Base-by-base conservation (phyloP, 2,113 vertebrate species). In the Penelope pileata region DNA sequence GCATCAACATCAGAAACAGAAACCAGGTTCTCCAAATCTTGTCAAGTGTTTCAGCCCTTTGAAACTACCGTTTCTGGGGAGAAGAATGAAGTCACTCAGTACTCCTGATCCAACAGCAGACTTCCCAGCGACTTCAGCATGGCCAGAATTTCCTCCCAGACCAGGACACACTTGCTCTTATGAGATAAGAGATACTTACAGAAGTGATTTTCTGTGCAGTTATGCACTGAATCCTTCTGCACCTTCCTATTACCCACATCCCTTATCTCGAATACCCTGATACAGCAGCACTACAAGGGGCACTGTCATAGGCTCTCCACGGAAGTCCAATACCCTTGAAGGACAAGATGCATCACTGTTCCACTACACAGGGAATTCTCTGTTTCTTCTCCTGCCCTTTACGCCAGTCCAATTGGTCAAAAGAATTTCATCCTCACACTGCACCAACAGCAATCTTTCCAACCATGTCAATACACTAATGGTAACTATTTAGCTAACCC, bases 221-320 rank as follows among this genome's bases (percentile, higher is more conserved):
- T 74, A 29, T 7, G 82, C 90, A 89, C 88, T 93, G 87, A 90
- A 90, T 53, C 70, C 54, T 91, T 91, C 40, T 32, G 47, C 40
- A 93, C 68, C 83, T 77, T 63, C 29, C 42, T 74, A 26, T 63
- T 67, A 59, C 84, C 86, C 42, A 40, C 6, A 2, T 36, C 23
- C 42, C 90, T 95, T 93, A 97, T 92, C 91, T 88, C 58, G 51
- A 79, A 94, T 66, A 83, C 18, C 67, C 75, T 66, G 70, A 83
- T 63, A 83, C 13, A 83, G 89, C 74, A 45, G 22, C 0, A 0
- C 69, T 83, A 85, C 83, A 91, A 87, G 94, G 78, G 62, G 62
- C 78, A 69, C 78, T 43, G 47, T 56, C 5, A 1, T 82, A 88
- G 67, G 34, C 82, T 93, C 86, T 91, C 75, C 66, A 32, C 27